A percentile compares a stretch with the other conserved stretches of the same genome.
Conservation (phyloP, 2,113 vertebrate species). For the Odocoileus virginianus region DNA sequence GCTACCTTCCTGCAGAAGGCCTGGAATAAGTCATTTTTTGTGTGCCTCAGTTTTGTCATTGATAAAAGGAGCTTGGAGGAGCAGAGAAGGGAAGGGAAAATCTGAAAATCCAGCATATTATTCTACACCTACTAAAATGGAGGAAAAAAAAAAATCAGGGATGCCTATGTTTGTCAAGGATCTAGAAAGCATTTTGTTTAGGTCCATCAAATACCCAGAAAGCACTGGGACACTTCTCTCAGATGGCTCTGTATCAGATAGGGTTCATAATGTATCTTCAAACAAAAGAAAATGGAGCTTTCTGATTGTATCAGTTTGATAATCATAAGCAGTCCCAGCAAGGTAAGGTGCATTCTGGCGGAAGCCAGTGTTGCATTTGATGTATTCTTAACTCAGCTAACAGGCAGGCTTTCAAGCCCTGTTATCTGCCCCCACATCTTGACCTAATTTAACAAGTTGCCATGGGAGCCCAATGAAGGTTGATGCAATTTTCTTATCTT, state of each 20-base stretch:
- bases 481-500: conserved; percentile 82
- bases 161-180: not conserved
- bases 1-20: not conserved
- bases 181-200: not conserved
- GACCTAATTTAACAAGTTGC: conserved; percentile 85
- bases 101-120: not conserved
- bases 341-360: conserved; percentile 78
- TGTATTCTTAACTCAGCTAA: conserved; percentile 76
- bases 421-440: conserved; percentile 85
- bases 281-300: conserved; percentile 46
- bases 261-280: conserved; percentile 44
- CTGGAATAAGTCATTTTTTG: not conserved
- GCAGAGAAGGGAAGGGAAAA: not conserved
- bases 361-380: conserved; percentile 78
- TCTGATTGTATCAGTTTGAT: conserved; percentile 75
- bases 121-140: not conserved
- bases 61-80: not conserved
- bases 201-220: not conserved
- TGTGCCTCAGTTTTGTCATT: not conserved
- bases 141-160: not conserved
- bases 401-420: conserved; percentile 65
- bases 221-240: not conserved
- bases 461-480: conserved; percentile 78
- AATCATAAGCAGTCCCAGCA: conserved; percentile 54
- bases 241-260: conserved; percentile 48